Evolutionary conservation across 2,888 invertebrate genomes (phyloP).

Genomic region (Cryptocephalus moraei): DNA sequence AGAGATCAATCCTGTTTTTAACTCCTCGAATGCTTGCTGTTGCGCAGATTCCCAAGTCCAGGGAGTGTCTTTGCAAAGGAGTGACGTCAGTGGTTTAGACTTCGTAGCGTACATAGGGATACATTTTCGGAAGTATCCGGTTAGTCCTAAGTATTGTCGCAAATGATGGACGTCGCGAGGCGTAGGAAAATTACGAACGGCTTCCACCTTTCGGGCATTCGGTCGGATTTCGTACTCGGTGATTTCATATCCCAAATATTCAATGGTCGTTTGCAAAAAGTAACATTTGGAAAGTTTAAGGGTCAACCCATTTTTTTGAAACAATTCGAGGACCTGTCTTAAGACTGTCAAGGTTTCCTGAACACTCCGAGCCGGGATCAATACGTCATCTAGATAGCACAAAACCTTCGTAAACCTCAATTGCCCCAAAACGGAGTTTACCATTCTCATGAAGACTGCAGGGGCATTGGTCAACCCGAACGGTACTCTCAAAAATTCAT

Average conservation of each 20-base stretch:
- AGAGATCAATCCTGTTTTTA: constrained; percentile 1
- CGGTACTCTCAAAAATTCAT: constrained; percentile 22
- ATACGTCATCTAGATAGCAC: not conserved
- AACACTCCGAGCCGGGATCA: not conserved
- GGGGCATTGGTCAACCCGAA: constrained; percentile 28
- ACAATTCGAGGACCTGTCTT: not conserved
- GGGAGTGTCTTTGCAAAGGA: constrained; percentile 8
- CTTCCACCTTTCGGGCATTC: not conserved
- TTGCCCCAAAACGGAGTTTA: not conserved
- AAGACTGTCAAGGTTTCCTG: not conserved
- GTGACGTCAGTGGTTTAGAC: constrained; percentile 11
- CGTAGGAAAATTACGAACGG: not conserved
- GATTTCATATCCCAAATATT: constrained; percentile 1
- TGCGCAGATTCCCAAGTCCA: not conserved
- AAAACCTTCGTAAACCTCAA: not conserved
- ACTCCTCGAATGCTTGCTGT: not conserved
- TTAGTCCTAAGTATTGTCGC: constrained; percentile 4
- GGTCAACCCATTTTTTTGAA: not conserved
- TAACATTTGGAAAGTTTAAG: not conserved
- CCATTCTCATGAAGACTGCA: not conserved
- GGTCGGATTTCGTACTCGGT: not conserved
- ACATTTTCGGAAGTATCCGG: constrained; percentile 17
- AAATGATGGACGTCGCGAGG: constrained; percentile 3
- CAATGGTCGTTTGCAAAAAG: not conserved
- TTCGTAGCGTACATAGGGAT: constrained; percentile 13